phyloP scores from a whole-genome alignment of 35 echinoderm and acorn worm species.

The Apostichopus japonicus region DNA sequence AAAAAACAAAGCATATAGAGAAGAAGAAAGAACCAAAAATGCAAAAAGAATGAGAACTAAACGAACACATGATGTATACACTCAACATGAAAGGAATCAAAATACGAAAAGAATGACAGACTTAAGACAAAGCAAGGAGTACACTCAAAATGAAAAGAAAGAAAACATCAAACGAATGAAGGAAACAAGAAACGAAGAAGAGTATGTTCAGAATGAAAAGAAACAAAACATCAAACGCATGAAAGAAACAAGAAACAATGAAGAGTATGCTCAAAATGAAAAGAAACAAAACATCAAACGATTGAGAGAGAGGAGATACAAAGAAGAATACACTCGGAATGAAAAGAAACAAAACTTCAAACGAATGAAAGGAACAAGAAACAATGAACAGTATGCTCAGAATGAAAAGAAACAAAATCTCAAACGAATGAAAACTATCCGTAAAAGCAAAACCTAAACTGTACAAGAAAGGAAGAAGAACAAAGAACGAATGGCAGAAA shows the following conservation, averaged over 20 bases:
- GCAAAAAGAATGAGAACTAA: neutral
- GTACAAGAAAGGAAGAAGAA: constrained; percentile 36
- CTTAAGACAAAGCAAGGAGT: neutral
- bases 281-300: constrained; percentile 29
- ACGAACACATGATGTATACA: constrained; percentile 22
- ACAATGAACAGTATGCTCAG: neutral
- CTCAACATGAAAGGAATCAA: constrained; percentile 17
- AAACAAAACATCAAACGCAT: constrained; percentile 4
- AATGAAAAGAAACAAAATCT: constrained; percentile 30
- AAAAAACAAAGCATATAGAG: neutral
- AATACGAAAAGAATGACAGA: constrained; percentile 46
- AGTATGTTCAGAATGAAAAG: constrained; percentile 18
- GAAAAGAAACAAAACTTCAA: constrained; percentile 21
- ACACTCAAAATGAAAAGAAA: neutral
- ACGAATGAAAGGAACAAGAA: constrained; percentile 32
- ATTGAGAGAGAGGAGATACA: constrained; percentile 10
- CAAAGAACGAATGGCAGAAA: constrained; percentile 22
- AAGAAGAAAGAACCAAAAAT: constrained; percentile 31
- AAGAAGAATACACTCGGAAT: neutral
- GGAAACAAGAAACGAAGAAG: constrained; percentile 16
- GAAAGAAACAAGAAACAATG: constrained; percentile 7
- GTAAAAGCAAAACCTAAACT: neutral
- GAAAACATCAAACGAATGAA: neutral
- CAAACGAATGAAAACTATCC: constrained; percentile 19
- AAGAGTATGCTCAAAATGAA: constrained; percentile 19